Base-by-base conservation (phyloP, 2,888 invertebrate species). In the Lasioglossum figueresi region DNA sequence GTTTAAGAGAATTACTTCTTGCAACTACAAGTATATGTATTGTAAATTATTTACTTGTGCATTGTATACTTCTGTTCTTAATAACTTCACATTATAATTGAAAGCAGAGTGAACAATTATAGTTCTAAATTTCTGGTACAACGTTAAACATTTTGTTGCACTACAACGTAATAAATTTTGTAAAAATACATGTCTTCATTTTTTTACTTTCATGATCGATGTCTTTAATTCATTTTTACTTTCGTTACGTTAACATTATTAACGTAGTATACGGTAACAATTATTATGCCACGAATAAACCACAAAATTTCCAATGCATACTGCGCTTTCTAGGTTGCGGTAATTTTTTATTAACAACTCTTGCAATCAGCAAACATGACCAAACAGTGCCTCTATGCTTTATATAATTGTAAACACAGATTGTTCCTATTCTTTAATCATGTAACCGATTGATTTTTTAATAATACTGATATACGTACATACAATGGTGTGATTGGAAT, bases 351-450 rank as follows among this genome's bases (percentile, higher is more conserved):
- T 79, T 52, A 37, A 48, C 77, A 84, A 76, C 43, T 78, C 79
- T 68, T 73, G 76, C 63, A 82, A 86, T 83, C 89, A 80, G 72
- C 82, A 34, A 76, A 82, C 63, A 80, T 37, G 86, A 90, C 88
- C 90, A 90, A 90, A 45, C 89, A 86, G 89, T 80, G 89, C 88
- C 90, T 90, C 77, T 90, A 89, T 68, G 82, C 86, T 90, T 90
- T 82, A 23, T 63, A 63, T 77, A 88, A 83, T 75, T 70, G 23
- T 76, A 68, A 79, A 82, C 76, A 87, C 66, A 82, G 8, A 75
- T 81, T 75, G 86, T 90, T 90, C 88, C 89, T 90, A 85, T 81
- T 88, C 79, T 85, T 82, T 79, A 79, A 74, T 73, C 63, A 14
- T 82, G 76, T 71, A 79, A 79, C 77, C 76, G 70, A 78, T 80